phyloP scores from a whole-genome alignment of 2,888 invertebrate genomes.

The Agrotis segetum region DNA sequence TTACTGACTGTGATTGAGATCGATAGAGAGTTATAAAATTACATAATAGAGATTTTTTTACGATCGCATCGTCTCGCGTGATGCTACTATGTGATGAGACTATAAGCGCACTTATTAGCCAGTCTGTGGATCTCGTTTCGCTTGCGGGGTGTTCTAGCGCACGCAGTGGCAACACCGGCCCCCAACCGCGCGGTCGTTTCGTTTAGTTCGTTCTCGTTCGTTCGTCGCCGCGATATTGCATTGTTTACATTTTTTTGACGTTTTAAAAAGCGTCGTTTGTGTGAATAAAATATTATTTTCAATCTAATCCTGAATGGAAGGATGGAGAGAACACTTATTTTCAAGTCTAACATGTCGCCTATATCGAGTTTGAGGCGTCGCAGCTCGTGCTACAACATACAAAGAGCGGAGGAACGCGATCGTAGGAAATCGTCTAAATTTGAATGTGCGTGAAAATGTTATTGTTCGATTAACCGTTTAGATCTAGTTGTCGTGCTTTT shows the following conservation, averaged over 20 bases:
- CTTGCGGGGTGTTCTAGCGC: conserved; percentile 74
- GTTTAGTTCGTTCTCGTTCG: conserved; percentile 78
- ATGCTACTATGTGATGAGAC: conserved; percentile 72
- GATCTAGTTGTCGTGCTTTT: conserved; percentile 69
- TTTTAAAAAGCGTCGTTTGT: conserved; percentile 69
- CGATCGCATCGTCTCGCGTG: conserved; percentile 69
- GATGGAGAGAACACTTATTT: conserved; percentile 89
- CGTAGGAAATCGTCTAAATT: conserved; percentile 89
- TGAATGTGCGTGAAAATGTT: conserved; percentile 86
- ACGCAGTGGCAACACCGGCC: conserved; percentile 88
- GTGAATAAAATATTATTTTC: conserved; percentile 70
- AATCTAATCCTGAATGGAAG: conserved; percentile 82
- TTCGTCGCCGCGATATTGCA: conserved; percentile 73
- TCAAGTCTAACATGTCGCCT: conserved; percentile 88
- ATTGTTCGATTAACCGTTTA: conserved; percentile 70
- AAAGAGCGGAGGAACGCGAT: conserved; percentile 89
- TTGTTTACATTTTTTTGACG: conserved; percentile 89
- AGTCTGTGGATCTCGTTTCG: conserved; percentile 75
- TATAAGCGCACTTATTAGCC: conserved; percentile 64
- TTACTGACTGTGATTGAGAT: conserved; percentile 51
- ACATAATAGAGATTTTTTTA: conserved; percentile 69
- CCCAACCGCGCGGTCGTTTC: conserved; percentile 82
- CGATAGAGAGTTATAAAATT: conserved; percentile 70
- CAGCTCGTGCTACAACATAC: conserved; percentile 90
- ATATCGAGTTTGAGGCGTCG: conserved; percentile 89